Base-by-base conservation (phyloP, 2,888 invertebrate genomes). In the Caenorhabditis panamensis region DNA sequence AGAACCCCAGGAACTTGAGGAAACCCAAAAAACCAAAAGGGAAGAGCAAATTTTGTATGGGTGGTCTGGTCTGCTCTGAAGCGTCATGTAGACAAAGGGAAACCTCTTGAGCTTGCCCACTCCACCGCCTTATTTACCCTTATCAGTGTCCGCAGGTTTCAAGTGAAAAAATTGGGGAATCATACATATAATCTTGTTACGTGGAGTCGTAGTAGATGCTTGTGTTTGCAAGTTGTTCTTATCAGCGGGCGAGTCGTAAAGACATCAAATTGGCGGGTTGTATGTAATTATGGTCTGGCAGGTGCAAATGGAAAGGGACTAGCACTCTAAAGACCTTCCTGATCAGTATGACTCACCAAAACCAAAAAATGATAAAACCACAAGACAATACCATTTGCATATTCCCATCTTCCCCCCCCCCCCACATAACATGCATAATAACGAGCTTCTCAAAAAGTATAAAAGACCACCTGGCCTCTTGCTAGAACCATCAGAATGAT, bases 211-310 rank as follows among this genome's bases (percentile, higher is more conserved):
- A n/a, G n/a, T n/a, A n/a, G n/a, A n/a, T n/a, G n/a, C 4, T 44
- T n/a, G 49, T 49, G 24, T 24, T 11, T 9, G 51, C 24, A 51
- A 22, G 24, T 22, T 11, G 8, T 24, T 16, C 11, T 51, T 54
- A 28, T 18, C 44, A 53, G 66, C 66, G n/a, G n/a, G n/a, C n/a
- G n/a, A 73, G 73, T 73, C 73, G 73, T 73, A 73, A 73, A 73
- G 63, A 20, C 73, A 41, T 73, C 73, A 73, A 66, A 51, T 66
- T 73, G 28, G 73, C 73, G 49, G 59, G 51, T 73, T 72, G 56
- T 72, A 64, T 72, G 58, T 41, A 56, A 49, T 63, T 51, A 47
- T 28, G 63, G 58, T 56, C 31, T 56, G 28, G 31, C 26, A n/a
- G n/a, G n/a, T n/a, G n/a, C n/a, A n/a, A n/a, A n/a, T n/a, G n/a